phyloP scores from a whole-genome alignment of 2,888 invertebrate species.

The Abrostola triplasia region DNA sequence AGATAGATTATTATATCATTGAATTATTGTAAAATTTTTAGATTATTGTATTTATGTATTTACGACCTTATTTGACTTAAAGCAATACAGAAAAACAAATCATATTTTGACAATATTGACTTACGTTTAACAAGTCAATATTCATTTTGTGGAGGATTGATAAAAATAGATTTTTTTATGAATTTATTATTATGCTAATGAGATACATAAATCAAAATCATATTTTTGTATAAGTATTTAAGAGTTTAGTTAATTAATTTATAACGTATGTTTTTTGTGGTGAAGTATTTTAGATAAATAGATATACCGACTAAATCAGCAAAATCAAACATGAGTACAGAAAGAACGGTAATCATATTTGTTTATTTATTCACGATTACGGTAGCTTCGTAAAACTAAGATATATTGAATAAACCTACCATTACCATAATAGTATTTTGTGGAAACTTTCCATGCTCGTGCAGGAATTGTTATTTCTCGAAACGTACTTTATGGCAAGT shows the following conservation, averaged over 20 bases:
- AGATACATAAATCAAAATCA: slow-evolving; percentile 32
- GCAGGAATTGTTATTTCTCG: too few species aligned
- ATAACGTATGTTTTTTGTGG: slow-evolving; percentile 11
- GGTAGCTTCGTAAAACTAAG: too few species aligned
- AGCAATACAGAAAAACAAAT: background rate
- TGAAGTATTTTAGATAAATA: slow-evolving; percentile 18
- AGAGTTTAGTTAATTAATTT: slow-evolving; percentile 21
- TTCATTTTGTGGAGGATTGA: slow-evolving; percentile 26
- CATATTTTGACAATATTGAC: slow-evolving; percentile 25
- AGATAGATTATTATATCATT: too few species aligned
- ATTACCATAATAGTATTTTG: too few species aligned
- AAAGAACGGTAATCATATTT: slow-evolving; percentile 2
- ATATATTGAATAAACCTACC: too few species aligned
- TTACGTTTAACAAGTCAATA: background rate
- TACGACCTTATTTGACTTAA: background rate
- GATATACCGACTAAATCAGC: slow-evolving; percentile 3
- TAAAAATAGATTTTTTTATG: slow-evolving; percentile 29
- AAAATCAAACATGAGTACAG: slow-evolving; percentile 1
- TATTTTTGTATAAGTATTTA: slow-evolving; percentile 33
- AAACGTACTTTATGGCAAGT: too few species aligned
- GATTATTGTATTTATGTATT: too few species aligned
- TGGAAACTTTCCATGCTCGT: too few species aligned
- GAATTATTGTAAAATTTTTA: too few species aligned
- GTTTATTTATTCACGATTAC: background rate
- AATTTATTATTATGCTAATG: slow-evolving; percentile 32